These are phyloP conservation scores for Sphaerodactylus townsendi DNA, from an alignment of 2,113 vertebrate genomes.

Conservation along the genomic window DNA sequence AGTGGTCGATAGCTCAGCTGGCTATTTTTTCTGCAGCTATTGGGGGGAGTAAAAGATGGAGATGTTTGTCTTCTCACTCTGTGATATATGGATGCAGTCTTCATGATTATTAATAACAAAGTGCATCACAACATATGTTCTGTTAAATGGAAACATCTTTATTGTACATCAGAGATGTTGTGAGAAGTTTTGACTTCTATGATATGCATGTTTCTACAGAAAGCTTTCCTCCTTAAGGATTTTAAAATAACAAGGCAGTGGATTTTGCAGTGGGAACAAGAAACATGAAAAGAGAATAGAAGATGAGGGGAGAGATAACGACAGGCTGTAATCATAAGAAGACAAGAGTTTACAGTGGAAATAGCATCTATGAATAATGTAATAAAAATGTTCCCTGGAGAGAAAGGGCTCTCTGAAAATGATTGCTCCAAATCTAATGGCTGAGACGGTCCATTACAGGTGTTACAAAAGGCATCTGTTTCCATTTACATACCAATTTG, in stretches of 20 bases:
- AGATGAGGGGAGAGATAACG: neutral
- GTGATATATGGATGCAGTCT: neutral
- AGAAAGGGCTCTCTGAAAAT: conserved; percentile 44
- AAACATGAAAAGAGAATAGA: conserved; percentile 6
- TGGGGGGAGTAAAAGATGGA: neutral
- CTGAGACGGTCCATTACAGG: conserved; percentile 54
- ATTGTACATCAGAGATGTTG: neutral
- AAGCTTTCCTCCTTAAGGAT: neutral
- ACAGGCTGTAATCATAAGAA: conserved; percentile 41
- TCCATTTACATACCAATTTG: conserved; percentile 52
- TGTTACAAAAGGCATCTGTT: conserved; percentile 47
- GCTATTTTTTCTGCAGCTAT: neutral
- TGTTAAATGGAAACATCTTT: neutral
- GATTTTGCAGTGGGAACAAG: conserved; percentile 25
- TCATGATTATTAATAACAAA: conserved; percentile 2
- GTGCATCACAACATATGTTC: neutral
- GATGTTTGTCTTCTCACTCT: neutral
- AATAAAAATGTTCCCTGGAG: conserved; percentile 33
- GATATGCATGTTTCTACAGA: conserved; percentile 15
- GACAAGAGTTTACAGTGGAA: conserved; percentile 32
- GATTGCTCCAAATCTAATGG: conserved; percentile 54
- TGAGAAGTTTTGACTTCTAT: neutral
- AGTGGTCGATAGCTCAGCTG: conserved; percentile 4
- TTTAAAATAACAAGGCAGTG: conserved; percentile 41
- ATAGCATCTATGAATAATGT: conserved; percentile 49